A percentile compares a stretch with the other conserved stretches of the same genome.
These are phyloP conservation scores for Pteropus alecto DNA, from an alignment of 2,113 vertebrate genomes.

Conservation along the genomic window DNA sequence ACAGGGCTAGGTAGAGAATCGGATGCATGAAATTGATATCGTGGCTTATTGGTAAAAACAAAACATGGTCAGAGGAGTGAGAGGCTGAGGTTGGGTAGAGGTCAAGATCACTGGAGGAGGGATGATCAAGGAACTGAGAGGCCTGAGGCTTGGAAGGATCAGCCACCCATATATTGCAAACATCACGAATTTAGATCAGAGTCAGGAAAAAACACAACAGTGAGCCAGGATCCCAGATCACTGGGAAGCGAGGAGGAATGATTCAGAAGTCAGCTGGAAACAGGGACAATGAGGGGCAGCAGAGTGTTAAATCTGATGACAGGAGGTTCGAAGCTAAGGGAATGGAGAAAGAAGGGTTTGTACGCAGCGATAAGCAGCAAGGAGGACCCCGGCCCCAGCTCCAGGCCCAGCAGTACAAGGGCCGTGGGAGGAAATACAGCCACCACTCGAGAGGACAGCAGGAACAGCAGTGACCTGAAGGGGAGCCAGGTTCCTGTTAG, in stretches of 20 bases:
- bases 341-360: background rate
- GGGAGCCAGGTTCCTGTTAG: background rate
- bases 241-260: background rate
- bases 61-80: background rate
- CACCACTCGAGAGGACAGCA: background rate
- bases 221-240: background rate
- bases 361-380: rapidly evolving
- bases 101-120: background rate
- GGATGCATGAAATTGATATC: background rate
- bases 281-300: background rate
- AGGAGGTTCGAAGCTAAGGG: background rate
- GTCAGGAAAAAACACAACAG: background rate
- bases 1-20: background rate
- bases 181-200: background rate
- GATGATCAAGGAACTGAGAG: background rate
- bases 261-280: background rate
- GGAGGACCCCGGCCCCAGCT: background rate
- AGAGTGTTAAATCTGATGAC: background rate
- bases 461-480: background rate
- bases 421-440: background rate
- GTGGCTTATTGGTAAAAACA: background rate
- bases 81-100: background rate
- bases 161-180: background rate
- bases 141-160: background rate
- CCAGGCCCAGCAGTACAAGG: background rate